phyloP scores from a whole-genome alignment of 2,113 vertebrate species.

The Pungitius pungitius region DNA sequence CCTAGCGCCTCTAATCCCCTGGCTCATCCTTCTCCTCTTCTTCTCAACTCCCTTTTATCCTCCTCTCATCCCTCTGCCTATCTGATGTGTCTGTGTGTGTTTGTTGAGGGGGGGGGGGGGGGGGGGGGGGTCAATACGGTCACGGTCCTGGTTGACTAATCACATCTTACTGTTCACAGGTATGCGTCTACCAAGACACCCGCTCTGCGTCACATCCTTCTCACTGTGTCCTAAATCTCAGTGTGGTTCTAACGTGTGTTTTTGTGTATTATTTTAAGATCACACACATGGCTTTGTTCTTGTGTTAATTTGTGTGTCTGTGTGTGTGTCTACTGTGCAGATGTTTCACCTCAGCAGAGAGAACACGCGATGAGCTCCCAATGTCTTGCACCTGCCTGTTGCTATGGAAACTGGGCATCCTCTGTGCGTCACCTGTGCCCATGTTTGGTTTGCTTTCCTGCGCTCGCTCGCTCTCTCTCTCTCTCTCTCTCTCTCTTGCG shows the following conservation, averaged over 20 bases:
- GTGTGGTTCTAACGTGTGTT: neutral
- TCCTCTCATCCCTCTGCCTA: conserved; percentile 17
- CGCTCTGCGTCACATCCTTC: neutral
- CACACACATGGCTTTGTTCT: neutral
- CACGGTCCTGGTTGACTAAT: conserved; percentile 43
- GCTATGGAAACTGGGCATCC: conserved; percentile 83
- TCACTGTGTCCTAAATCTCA: neutral
- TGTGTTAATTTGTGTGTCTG: neutral
- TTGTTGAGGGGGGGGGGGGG: neutral
- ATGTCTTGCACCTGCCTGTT: conserved; percentile 80
- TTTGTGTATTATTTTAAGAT: conserved; percentile 7
- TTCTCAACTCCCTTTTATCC: conserved; percentile 37
- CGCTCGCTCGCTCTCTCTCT: conserved; percentile 11
- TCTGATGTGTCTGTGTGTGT: conserved; percentile 2
- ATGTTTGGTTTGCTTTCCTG: conserved; percentile 75
- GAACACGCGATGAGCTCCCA: conserved; percentile 60
- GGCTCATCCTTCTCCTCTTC: conserved; percentile 29
- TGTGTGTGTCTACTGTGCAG: conserved; percentile 41
- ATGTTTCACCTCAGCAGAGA: conserved; percentile 69
- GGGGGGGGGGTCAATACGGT: conserved; percentile 39
- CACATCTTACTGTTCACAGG: conserved; percentile 21
- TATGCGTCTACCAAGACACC: neutral
- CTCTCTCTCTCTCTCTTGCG: too few relatives aligned
- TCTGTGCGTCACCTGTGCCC: conserved; percentile 79
- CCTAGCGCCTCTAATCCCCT: conserved; percentile 47